phyloP scores from a whole-genome alignment of 1,140 invertebrate genomes.

The Zophobas morio region DNA sequence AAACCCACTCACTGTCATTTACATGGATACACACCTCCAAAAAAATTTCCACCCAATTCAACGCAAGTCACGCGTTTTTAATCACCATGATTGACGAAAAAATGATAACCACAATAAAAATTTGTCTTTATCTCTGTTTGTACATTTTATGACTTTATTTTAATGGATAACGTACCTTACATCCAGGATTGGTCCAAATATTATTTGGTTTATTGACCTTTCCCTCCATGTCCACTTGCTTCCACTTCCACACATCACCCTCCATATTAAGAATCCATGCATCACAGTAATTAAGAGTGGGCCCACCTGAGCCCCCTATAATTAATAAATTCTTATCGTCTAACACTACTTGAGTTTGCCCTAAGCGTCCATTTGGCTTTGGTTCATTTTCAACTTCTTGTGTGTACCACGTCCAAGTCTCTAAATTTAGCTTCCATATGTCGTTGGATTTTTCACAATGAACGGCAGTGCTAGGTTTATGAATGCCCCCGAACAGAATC shows the following conservation, averaged over 20 bases:
- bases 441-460: constrained; percentile 81
- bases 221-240: constrained; percentile 81
- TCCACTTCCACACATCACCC: constrained; percentile 84
- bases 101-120: too few relatives aligned
- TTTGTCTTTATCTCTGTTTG: too few relatives aligned
- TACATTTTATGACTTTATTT: background rate
- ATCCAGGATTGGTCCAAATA: constrained; percentile 94
- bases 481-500: constrained; percentile 91
- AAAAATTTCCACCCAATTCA: too few relatives aligned
- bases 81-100: too few relatives aligned
- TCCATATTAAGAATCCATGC: constrained; percentile 78
- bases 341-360: constrained; percentile 88
- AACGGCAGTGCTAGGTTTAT: constrained; percentile 71
- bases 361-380: constrained; percentile 88
- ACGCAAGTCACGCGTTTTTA: too few relatives aligned
- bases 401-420: constrained; percentile 83
- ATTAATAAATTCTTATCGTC: constrained; percentile 81
- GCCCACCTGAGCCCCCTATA: constrained; percentile 76
- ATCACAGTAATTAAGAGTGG: constrained; percentile 74
- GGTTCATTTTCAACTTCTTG: constrained; percentile 74
- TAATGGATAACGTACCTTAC: constrained; percentile 74
- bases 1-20: too few relatives aligned
- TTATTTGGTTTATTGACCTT: constrained; percentile 85
- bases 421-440: constrained; percentile 90
- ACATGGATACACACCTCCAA: too few relatives aligned